Conservation (phyloP, 2,888 invertebrate genomes). For the Drosophila siamana region DNA sequence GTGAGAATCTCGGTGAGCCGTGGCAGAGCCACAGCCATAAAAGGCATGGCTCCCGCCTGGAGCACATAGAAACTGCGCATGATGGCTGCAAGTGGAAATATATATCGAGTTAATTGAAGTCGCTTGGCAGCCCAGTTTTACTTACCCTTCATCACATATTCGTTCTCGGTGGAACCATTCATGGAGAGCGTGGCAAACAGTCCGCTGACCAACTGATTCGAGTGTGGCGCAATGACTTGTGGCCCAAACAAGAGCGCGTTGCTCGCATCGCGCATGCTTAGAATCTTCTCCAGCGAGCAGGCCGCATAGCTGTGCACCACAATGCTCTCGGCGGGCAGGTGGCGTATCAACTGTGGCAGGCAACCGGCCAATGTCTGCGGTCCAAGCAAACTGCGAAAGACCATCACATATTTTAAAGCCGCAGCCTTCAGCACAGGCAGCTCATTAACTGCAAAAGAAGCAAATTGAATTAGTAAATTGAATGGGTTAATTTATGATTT, state of each 20-base stretch:
- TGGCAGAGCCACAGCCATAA: conserved; percentile 92
- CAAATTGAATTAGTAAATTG: background rate
- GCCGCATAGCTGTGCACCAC: conserved; percentile 99
- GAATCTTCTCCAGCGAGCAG: conserved; percentile 94
- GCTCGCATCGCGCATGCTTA: conserved; percentile 90
- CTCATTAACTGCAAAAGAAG: conserved; percentile 89
- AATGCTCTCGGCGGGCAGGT: conserved; percentile 91
- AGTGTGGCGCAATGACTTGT: conserved; percentile 89
- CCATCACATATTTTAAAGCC: conserved; percentile 98
- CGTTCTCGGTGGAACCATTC: conserved; percentile 94
- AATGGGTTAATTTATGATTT: background rate
- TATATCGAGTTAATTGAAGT: background rate
- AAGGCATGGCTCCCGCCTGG: conserved; percentile 92
- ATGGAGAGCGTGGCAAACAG: conserved; percentile 91
- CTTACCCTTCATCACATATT: conserved; percentile 96
- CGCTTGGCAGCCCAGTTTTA: background rate
- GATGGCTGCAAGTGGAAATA: conserved; percentile 87
- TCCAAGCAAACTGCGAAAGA: conserved; percentile 95
- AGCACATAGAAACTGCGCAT: conserved; percentile 94
- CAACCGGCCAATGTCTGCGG: conserved; percentile 90
- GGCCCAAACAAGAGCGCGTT: conserved; percentile 87
- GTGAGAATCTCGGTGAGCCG: conserved; percentile 93
- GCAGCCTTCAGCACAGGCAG: conserved; percentile 97
- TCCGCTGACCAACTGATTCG: conserved; percentile 89
- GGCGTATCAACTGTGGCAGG: conserved; percentile 92